phyloP scores from a whole-genome alignment of 2,888 invertebrate genomes.

The Pelosia muscerda region DNA sequence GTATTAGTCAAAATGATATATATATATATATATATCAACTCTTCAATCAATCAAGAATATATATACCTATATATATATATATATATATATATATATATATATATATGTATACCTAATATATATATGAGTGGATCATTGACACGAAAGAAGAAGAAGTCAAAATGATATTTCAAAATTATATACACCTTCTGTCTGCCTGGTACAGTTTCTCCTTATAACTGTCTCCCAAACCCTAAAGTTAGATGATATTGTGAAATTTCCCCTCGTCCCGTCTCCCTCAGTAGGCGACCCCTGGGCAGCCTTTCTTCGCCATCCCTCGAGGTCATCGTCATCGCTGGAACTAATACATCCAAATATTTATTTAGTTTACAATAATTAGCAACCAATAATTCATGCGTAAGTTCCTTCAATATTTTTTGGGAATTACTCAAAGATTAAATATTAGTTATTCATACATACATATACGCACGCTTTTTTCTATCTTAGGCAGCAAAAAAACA shows the following conservation, averaged over 20 bases:
- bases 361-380: background rate
- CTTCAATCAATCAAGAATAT: no score
- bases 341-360: constrained; percentile 40
- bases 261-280: constrained; percentile 26
- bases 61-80: no score
- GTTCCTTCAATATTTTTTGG: background rate
- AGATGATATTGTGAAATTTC: constrained; percentile 51
- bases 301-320: constrained; percentile 30
- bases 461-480: background rate
- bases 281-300: constrained; percentile 40
- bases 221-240: constrained; percentile 74
- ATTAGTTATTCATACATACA: background rate
- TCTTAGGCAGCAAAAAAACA: background rate
- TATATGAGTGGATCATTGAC: no score
- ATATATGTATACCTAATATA: no score
- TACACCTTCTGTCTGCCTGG: constrained; percentile 56
- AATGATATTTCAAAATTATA: background rate
- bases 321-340: constrained; percentile 48
- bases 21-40: no score
- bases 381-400: background rate
- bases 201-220: constrained; percentile 51
- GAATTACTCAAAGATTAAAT: background rate
- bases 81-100: no score
- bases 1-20: no score
- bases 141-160: no score